Evolutionary conservation across 1,140 invertebrate species (phyloP).

Genomic region (Drosophila ananassae): DNA sequence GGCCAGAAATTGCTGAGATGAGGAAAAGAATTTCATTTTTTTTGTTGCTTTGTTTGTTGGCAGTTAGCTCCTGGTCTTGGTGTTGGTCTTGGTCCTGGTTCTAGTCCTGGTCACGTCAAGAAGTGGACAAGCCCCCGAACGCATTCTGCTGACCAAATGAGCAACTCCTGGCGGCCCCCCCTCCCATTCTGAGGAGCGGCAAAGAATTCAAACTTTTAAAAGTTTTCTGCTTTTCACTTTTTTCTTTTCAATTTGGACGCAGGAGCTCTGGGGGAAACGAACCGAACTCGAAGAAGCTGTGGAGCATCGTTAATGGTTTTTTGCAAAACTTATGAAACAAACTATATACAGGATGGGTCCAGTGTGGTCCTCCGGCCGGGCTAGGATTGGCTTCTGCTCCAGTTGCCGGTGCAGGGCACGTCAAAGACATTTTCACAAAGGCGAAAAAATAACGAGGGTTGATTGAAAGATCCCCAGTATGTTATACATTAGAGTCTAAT

Average conservation of each 20-base stretch:
- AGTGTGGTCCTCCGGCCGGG: slow-evolving; percentile 6
- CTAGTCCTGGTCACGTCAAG: slow-evolving; percentile 61
- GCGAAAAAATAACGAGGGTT: slow-evolving; percentile 12
- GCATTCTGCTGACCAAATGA: slow-evolving; percentile 69
- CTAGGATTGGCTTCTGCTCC: slow-evolving; percentile 10
- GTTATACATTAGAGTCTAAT: not conserved
- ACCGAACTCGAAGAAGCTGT: slow-evolving; percentile 36
- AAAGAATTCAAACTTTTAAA: slow-evolving; percentile 76
- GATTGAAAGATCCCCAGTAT: not conserved
- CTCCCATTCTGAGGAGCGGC: not conserved
- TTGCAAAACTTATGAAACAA: slow-evolving; percentile 78
- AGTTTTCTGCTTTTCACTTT: slow-evolving; percentile 80
- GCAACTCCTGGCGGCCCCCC: slow-evolving; percentile 41
- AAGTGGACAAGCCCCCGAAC: slow-evolving; percentile 53
- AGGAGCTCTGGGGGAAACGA: slow-evolving; percentile 25
- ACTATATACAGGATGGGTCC: slow-evolving; percentile 60
- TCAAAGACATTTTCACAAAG: slow-evolving; percentile 21
- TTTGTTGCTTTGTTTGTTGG: slow-evolving; percentile 1
- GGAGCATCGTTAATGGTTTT: slow-evolving; percentile 77
- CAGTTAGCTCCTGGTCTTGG: not conserved
- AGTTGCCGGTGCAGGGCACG: slow-evolving; percentile 16
- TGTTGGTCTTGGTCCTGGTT: not conserved
- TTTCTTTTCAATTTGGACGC: slow-evolving; percentile 71
- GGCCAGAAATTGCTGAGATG: slow-evolving; percentile 47
- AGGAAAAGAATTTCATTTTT: slow-evolving; percentile 45